These are phyloP conservation scores for Chrysocyon brachyurus DNA, from an alignment of 2,797 vertebrate genomes.

Conservation along the genomic window DNA sequence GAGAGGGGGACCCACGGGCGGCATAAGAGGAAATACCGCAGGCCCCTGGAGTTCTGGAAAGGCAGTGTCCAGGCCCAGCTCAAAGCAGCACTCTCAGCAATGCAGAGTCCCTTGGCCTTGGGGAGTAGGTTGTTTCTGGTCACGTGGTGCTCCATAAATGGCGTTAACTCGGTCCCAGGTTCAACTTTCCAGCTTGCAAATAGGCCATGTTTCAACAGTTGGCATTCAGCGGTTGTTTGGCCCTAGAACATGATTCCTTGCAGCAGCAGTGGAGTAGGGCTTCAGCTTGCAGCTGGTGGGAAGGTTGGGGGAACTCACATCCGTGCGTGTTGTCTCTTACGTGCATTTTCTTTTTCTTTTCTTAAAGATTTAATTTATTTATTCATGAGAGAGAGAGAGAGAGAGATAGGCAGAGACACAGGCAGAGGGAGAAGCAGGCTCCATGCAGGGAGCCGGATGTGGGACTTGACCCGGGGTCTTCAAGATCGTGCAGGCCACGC, in stretches of 20 bases:
- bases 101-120: too few species aligned
- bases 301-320: background rate
- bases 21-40: background rate
- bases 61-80: background rate
- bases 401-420: too few species aligned
- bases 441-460: too few species aligned
- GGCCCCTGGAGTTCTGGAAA: background rate
- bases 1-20: too few species aligned
- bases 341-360: background rate
- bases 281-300: background rate
- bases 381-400: too few species aligned
- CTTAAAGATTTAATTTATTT: too few species aligned
- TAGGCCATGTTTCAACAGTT: background rate
- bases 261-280: background rate
- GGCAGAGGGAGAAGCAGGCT: too few species aligned
- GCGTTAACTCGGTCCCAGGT: background rate
- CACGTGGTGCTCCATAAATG: background rate
- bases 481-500: too few species aligned
- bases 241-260: background rate
- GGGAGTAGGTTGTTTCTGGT: background rate
- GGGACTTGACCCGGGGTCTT: too few species aligned
- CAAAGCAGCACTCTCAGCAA: too few species aligned
- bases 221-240: background rate
- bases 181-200: constrained; percentile 17
- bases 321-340: background rate